These are phyloP conservation scores for Pseudochirops cupreus DNA, from an alignment of 2,797 vertebrate species.

Conservation along the genomic window DNA sequence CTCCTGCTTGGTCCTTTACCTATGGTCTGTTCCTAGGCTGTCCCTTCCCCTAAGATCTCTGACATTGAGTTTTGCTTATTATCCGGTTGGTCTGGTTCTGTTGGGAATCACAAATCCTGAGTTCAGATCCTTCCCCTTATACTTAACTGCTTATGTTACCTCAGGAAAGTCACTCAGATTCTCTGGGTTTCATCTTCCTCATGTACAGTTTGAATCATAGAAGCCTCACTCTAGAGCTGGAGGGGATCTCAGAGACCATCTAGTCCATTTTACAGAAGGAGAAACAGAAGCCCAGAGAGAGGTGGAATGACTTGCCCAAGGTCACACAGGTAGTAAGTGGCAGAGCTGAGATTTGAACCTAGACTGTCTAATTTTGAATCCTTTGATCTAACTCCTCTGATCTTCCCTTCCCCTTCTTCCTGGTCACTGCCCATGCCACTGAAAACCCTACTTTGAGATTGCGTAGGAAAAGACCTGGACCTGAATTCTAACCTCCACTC, in stretches of 20 bases:
- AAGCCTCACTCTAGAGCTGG: neutral
- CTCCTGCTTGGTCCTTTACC: neutral
- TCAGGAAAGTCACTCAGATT: neutral
- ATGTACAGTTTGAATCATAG: neutral
- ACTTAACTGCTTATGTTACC: neutral
- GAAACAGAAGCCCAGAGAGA: neutral
- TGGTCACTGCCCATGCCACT: neutral
- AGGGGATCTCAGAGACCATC: too few species aligned
- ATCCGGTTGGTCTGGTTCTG: neutral
- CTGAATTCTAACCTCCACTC: too few species aligned
- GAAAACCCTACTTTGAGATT: neutral
- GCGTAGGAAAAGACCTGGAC: neutral
- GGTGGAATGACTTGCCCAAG: too few species aligned
- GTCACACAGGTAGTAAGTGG: too few species aligned
- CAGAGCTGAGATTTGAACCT: neutral
- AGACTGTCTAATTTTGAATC: neutral
- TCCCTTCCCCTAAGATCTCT: neutral
- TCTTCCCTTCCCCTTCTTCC: neutral
- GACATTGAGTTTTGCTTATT: neutral
- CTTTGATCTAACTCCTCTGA: neutral
- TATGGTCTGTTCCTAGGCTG: neutral
- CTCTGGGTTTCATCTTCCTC: neutral
- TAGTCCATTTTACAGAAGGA: neutral
- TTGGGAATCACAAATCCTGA: neutral
- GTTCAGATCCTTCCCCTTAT: neutral